A percentile compares a stretch with the other conserved stretches of the same genome.
Evolutionary conservation across 2,113 vertebrate genomes (phyloP).

Genomic region (Vidua macroura): DNA sequence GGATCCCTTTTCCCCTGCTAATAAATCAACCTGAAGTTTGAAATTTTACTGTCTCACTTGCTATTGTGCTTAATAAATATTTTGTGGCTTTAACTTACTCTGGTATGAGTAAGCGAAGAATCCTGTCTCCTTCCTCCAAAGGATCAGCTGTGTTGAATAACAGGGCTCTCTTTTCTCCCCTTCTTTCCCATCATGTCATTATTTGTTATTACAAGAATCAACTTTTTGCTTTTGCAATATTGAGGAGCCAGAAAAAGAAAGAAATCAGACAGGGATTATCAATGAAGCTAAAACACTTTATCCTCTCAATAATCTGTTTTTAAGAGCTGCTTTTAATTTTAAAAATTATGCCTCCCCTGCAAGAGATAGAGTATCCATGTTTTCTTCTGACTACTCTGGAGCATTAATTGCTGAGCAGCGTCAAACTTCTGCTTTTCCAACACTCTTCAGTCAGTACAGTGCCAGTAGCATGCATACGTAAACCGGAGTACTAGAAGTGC

Average conservation of each 20-base stretch:
- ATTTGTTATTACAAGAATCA: background rate
- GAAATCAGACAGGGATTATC: background rate
- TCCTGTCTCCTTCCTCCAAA: background rate
- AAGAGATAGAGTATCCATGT: background rate
- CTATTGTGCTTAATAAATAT: rapidly evolving
- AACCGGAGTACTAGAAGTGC: background rate
- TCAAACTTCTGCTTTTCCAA: background rate
- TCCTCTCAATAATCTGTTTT: background rate
- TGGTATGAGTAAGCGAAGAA: background rate
- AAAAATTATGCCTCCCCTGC: background rate
- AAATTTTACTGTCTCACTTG: background rate
- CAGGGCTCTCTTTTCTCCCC: background rate
- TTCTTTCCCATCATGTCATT: background rate
- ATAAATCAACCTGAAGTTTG: background rate
- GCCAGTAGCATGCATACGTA: background rate
- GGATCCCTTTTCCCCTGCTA: background rate
- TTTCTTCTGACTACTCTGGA: background rate
- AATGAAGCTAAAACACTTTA: background rate
- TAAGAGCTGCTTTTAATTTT: background rate
- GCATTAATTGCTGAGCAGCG: background rate
- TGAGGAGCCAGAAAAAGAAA: background rate
- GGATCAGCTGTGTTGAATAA: background rate
- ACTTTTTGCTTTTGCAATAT: background rate
- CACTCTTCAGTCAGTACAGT: background rate
- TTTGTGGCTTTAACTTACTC: background rate